Evolutionary conservation across 2,888 invertebrate species (phyloP).

Genomic region (Dicyrtomina minuta): DNA sequence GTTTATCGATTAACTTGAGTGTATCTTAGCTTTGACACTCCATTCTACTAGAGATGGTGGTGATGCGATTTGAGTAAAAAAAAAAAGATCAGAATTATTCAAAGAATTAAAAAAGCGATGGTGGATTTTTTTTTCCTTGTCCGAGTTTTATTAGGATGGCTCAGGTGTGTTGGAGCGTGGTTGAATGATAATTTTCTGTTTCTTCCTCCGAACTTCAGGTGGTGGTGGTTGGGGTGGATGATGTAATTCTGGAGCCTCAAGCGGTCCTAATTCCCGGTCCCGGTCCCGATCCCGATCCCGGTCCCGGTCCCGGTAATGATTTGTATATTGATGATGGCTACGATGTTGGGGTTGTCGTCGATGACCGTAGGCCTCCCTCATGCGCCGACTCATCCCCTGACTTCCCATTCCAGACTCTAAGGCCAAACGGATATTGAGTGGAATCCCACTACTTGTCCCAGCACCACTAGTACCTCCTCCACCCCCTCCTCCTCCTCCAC

Average conservation of each 20-base stretch:
- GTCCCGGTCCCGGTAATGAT: slow-evolving; percentile 2
- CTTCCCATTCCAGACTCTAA: slow-evolving; percentile 27
- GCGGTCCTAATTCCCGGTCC: too few relatives aligned
- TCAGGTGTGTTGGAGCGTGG: slow-evolving; percentile 24
- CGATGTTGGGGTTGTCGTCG: not conserved
- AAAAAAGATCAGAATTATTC: not conserved
- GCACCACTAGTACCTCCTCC: not conserved
- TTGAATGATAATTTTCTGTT: slow-evolving; percentile 45
- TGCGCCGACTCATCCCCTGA: slow-evolving; percentile 40
- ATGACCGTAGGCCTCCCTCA: slow-evolving; percentile 30
- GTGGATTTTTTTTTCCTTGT: too few relatives aligned
- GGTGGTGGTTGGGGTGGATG: slow-evolving; percentile 3
- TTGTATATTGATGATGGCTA: not conserved
- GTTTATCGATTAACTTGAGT: too few relatives aligned
- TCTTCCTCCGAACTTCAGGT: slow-evolving; percentile 40
- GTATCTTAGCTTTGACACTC: too few relatives aligned
- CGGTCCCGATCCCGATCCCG: not conserved
- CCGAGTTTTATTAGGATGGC: not conserved
- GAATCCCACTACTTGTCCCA: slow-evolving; percentile 11
- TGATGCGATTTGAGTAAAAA: not conserved
- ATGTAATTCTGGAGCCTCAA: not conserved
- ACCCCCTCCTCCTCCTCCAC: too few relatives aligned
- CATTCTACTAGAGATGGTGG: too few relatives aligned
- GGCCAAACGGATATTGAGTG: slow-evolving; percentile 22
- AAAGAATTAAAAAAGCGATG: too few relatives aligned